These are phyloP conservation scores for Colostygia pectinataria DNA, from an alignment of 2,888 invertebrate genomes.

Conservation along the genomic window DNA sequence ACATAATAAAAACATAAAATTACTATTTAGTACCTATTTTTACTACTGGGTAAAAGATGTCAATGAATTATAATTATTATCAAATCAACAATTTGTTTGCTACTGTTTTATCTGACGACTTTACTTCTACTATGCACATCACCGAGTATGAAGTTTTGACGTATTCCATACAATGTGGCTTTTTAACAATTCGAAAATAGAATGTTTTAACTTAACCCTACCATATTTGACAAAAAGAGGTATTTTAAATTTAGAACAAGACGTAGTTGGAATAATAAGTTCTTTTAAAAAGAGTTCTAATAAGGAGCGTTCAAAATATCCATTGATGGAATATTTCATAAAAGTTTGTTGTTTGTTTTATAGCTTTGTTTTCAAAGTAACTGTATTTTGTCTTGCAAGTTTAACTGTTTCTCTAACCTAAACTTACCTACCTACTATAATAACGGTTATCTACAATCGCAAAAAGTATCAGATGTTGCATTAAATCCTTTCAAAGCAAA, in stretches of 20 bases:
- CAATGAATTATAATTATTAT: too few relatives aligned
- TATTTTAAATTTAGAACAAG: conserved; percentile 78
- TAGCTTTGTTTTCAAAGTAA: not conserved
- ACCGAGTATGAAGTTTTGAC: conserved; percentile 75
- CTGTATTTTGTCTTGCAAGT: too few relatives aligned
- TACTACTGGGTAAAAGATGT: too few relatives aligned
- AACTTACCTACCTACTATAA: conserved; percentile 40
- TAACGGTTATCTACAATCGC: conserved; percentile 58
- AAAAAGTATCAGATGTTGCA: conserved; percentile 62
- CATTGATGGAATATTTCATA: conserved; percentile 40
- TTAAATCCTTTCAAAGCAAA: conserved; percentile 51
- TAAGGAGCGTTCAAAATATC: conserved; percentile 61
- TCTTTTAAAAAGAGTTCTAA: conserved; percentile 74
- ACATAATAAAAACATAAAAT: too few relatives aligned
- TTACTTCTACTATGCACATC: conserved; percentile 49
- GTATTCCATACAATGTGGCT: conserved; percentile 82
- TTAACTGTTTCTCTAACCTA: not conserved
- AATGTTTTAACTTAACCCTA: conserved; percentile 83
- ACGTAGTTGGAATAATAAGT: conserved; percentile 74
- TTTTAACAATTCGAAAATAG: conserved; percentile 83
- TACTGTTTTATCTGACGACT: conserved; percentile 29
- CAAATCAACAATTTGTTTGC: too few relatives aligned
- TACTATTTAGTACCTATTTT: too few relatives aligned
- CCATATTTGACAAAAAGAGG: conserved; percentile 81
- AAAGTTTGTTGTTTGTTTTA: not conserved